Percentiles rank a stretch among this genome's conserved stretches.
phyloP scores from a whole-genome alignment of 2,797 vertebrate species.

The Dendrocincla fuliginosa region DNA sequence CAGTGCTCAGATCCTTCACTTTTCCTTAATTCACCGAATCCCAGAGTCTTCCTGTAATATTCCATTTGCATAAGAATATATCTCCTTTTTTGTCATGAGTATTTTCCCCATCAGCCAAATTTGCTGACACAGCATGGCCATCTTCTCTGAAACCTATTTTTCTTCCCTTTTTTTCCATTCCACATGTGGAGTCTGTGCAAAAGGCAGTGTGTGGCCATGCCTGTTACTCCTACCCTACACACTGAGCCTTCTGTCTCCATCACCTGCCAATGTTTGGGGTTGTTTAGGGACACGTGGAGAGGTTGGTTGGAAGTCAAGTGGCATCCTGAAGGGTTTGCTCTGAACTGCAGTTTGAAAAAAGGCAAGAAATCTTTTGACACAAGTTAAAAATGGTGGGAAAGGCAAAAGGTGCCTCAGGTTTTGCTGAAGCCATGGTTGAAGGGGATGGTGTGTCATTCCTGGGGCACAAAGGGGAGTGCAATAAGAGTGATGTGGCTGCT shows the following conservation, averaged over 20 bases:
- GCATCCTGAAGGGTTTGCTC: not conserved
- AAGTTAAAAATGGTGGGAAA: not conserved
- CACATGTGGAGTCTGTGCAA: accelerated
- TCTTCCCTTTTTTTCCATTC: not conserved
- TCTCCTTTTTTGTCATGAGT: not conserved
- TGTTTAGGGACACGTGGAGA: not conserved
- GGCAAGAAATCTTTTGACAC: not conserved
- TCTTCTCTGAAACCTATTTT: not conserved
- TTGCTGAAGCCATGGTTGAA: not conserved
- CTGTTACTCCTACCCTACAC: not conserved
- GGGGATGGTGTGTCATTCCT: not conserved
- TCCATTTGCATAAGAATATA: not conserved
- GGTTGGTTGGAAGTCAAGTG: not conserved
- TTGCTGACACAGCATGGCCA: not conserved
- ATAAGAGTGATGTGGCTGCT: not conserved
- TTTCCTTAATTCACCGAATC: not conserved
- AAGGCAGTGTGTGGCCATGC: not conserved
- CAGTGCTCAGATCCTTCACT: not conserved
- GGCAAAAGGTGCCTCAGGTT: not conserved
- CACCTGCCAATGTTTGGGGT: not conserved
- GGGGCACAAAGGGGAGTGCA: not conserved
- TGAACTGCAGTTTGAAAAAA: not conserved
- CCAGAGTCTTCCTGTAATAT: not conserved
- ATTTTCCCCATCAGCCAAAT: not conserved
- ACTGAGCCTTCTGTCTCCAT: not conserved